Conservation (phyloP, 2,888 invertebrate genomes). For the Dynastes hyllus region DNA sequence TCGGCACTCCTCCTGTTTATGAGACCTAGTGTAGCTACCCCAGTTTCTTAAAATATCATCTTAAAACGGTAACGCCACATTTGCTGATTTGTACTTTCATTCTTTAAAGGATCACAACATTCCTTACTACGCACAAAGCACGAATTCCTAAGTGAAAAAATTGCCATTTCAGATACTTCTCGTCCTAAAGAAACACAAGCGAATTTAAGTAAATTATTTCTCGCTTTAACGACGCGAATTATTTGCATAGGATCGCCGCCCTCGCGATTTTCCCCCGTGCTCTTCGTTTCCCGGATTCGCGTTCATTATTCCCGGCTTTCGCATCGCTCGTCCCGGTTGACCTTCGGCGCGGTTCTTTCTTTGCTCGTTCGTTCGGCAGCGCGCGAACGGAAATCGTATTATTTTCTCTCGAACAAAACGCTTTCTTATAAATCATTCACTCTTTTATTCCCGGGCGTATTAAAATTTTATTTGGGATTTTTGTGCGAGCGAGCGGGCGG, state of each 20-base stretch:
- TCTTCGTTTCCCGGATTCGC: not conserved
- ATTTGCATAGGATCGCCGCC: not conserved
- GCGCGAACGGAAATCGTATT: slow-evolving; percentile 17
- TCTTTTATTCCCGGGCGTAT: slow-evolving; percentile 18
- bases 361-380: not conserved
- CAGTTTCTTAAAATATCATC: too few species aligned
- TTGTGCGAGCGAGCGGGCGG: not conserved
- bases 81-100: too few species aligned
- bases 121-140: too few species aligned
- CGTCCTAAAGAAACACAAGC: not conserved
- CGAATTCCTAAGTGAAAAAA: too few species aligned
- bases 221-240: not conserved
- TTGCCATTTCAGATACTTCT: too few species aligned
- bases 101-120: too few species aligned
- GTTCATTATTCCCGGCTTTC: slow-evolving; percentile 3
- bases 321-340: not conserved
- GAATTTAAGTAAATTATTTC: slow-evolving; percentile 4
- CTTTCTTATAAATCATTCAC: slow-evolving; percentile 42
- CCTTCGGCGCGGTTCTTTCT: not conserved
- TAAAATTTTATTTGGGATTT: slow-evolving; percentile 44
- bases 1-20: too few species aligned
- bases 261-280: not conserved
- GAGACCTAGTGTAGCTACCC: too few species aligned
- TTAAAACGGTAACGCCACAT: too few species aligned
- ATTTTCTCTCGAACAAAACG: slow-evolving; percentile 33